phyloP scores from a whole-genome alignment of 2,797 vertebrate species.

The Hippoglossus hippoglossus region DNA sequence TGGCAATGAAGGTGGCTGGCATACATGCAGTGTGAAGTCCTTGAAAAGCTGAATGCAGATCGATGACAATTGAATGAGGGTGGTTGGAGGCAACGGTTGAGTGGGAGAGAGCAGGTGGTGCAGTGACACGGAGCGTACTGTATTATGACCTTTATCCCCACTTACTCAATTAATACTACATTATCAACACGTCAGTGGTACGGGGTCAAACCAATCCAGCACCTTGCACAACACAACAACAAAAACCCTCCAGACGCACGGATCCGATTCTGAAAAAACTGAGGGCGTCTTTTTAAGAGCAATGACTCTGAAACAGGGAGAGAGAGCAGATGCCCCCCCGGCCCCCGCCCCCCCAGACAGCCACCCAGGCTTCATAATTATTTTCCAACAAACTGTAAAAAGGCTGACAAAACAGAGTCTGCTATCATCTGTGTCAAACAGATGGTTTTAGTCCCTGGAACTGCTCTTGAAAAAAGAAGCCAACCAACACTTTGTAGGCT shows the following conservation, averaged over 20 bases:
- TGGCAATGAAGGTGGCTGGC: conserved; percentile 4
- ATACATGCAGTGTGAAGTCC: conserved; percentile 34
- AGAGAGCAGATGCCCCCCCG: conserved; percentile 14
- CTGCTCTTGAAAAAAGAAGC: conserved; percentile 49
- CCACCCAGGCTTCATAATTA: conserved; percentile 55
- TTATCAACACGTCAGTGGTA: conserved; percentile 34
- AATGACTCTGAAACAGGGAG: conserved; percentile 36
- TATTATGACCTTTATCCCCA: conserved; percentile 62
- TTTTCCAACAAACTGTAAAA: conserved; percentile 68
- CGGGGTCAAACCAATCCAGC: conserved; percentile 25
- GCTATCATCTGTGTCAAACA: conserved; percentile 54
- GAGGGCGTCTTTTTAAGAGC: conserved; percentile 27
- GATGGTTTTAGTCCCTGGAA: conserved; percentile 59
- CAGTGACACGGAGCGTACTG: conserved; percentile 13
- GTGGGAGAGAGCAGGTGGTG: conserved; percentile 44
- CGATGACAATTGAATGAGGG: conserved; percentile 74
- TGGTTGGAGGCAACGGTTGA: conserved; percentile 17
- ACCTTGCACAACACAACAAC: background rate
- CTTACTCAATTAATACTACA: conserved; percentile 56
- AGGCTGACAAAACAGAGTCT: conserved; percentile 51
- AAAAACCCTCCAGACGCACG: no score
- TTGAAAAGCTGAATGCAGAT: conserved; percentile 63
- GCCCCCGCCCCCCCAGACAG: conserved; percentile 26
- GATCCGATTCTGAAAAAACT: background rate
- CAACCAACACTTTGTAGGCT: conserved; percentile 16